Conservation (phyloP, 2,888 invertebrate genomes). For the Pyrgus malvae region DNA sequence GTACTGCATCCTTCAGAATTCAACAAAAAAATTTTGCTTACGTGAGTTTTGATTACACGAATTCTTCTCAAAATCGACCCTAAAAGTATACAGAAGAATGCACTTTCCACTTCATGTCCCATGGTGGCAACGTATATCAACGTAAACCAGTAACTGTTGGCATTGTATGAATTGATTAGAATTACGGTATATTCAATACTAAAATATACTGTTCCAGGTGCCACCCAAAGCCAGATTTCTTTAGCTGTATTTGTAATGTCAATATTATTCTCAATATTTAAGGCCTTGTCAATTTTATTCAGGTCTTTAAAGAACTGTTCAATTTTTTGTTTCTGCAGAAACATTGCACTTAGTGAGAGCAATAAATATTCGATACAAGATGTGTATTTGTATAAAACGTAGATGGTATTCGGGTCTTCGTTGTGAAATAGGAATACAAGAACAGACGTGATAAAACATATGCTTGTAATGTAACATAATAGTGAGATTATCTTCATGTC, state of each 20-base stretch:
- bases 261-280: constrained; percentile 50
- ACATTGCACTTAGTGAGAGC: constrained; percentile 42
- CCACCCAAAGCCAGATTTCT: constrained; percentile 38
- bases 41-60: constrained; percentile 54
- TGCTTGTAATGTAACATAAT: not conserved
- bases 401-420: constrained; percentile 34
- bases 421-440: not conserved
- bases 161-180: not conserved
- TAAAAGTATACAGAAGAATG: constrained; percentile 50
- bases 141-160: not conserved
- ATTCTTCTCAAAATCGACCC: constrained; percentile 48
- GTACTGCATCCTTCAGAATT: constrained; percentile 13
- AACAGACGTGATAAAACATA: not conserved
- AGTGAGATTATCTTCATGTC: not conserved
- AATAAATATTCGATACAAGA: constrained; percentile 45
- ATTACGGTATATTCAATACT: constrained; percentile 40
- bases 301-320: constrained; percentile 46
- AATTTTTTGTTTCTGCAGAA: constrained; percentile 43
- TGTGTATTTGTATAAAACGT: constrained; percentile 44
- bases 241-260: constrained; percentile 36
- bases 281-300: constrained; percentile 46
- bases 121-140: constrained; percentile 41
- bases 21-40: constrained; percentile 42
- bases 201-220: constrained; percentile 37
- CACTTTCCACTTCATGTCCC: constrained; percentile 54